Base-by-base conservation (phyloP, 2,797 vertebrate species). In the Pseudochirops cupreus region DNA sequence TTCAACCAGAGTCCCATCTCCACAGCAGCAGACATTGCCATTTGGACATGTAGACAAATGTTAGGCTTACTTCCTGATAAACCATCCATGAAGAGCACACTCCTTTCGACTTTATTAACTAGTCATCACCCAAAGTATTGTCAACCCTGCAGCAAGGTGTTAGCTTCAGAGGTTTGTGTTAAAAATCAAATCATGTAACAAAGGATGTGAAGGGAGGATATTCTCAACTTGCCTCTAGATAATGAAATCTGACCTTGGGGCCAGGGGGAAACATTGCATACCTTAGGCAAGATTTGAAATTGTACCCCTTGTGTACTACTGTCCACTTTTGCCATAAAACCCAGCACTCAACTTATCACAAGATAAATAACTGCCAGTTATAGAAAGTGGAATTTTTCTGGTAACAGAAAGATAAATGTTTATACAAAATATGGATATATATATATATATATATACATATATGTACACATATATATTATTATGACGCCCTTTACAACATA, bases 201-300 rank as follows among this genome's bases (percentile, higher is more conserved):
- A 94, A 95, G 39, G 16, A 82, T 90, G 91, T 31, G 28, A 95
- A 10, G 1, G 16, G 93, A 50, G 50, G 91, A 55, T 58, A 55
- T 31, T 94, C 92, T 93, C 33, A 94, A 12, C 26, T 96, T 29
- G 0, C 59, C 54, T 67, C 14, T 46, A 4, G 53, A 82, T n/a
- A 95, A 92, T 96, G 94, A 94, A 94, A 94, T 91, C 59, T 95
- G 94, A 54, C 9, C 7, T 39, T 82, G n/a, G 39, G 29, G n/a
- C 21, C 13, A 14, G 53, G 28, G 28, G 11, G 16, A 52, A 28
- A 12, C 52, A 91, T 33, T 91, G 31, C n/a, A 46, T 24, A 39
- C 18, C 74, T 50, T 87, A 87, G 74, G 21, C 74, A 87, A 87
- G 74, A 21, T 87, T 87, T 87, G 39, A 87, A 87, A 87, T 87